Evolutionary conservation across 2,797 vertebrate genomes (phyloP), one percentile per base, ranked within the genome.

Genomic region (Gymnothorax reevesii): DNA sequence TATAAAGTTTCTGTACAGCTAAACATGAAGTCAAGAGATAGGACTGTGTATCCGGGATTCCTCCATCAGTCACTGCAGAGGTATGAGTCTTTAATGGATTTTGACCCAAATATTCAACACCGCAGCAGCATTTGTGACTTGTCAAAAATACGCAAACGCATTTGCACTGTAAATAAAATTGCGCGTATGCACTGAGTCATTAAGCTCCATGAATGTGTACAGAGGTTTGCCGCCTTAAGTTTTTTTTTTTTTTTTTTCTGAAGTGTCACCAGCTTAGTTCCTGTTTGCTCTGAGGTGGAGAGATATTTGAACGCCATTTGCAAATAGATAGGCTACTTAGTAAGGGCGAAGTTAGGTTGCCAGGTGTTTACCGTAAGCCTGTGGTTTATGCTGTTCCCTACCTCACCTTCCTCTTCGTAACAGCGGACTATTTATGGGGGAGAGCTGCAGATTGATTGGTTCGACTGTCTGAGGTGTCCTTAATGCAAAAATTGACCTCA

Each of bases 281-380:
- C 25, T 80, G 77, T 80, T 80, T 80, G 52, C 77, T 55, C 15
- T 55, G 52, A 80, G 77, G 52, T 54, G 77, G 49, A 80, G 77
- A 80, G 52, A 55, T 54, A 80, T 80, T 80, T 54, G 49, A 80
- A 54, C 77, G 49, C 77, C 77, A 80, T 80, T 80, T 80, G 52
- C 49, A 80, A 80, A 80, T n/a, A 80, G 52, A n/a, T 15, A 22
- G 17, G 64, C 6, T 42, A 69, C 80, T 84, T 3, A 4, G 42
- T 85, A 79, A 0, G 27, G 15, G 12, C 83, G n/a, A 87, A 83
- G 62, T 87, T 52, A 54, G 4, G 49, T 27, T 71, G n/a, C 7
- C 22, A 86, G 33, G 25, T 77, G 84, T 85, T 75, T 75, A 15
- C 71, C 15, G 25, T 75, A 33, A 75, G 33, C 27, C 33, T 75